Conservation (phyloP, 2,888 invertebrate species). For the Mongoloraphidia duomilia region DNA sequence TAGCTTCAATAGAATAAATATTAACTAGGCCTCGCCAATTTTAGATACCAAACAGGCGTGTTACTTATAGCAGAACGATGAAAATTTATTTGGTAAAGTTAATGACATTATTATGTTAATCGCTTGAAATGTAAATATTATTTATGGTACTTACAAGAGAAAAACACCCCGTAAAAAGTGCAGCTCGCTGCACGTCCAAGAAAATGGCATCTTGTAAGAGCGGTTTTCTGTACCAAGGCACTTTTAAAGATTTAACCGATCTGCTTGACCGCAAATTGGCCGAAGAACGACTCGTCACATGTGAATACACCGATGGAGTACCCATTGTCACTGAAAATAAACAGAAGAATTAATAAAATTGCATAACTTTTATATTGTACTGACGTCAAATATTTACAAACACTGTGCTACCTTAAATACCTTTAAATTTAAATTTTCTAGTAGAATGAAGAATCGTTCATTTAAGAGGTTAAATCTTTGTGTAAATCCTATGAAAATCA, state of each 20-base stretch:
- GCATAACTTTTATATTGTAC: too few species aligned
- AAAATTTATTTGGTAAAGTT: too few species aligned
- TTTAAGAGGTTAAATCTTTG: too few species aligned
- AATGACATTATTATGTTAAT: too few species aligned
- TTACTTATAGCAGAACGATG: too few species aligned
- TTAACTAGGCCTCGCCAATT: neutral
- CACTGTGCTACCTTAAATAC: too few species aligned
- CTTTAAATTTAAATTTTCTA: too few species aligned
- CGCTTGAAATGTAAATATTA: too few species aligned
- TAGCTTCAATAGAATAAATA: neutral
- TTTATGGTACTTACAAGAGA: conserved; percentile 50
- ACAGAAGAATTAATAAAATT: too few species aligned
- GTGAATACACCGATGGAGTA: conserved; percentile 79
- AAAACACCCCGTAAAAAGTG: conserved; percentile 61
- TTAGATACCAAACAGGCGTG: neutral
- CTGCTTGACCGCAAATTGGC: conserved; percentile 70
- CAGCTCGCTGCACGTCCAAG: conserved; percentile 72
- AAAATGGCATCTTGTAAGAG: conserved; percentile 66
- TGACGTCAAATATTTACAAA: too few species aligned
- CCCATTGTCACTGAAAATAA: conserved; percentile 52
- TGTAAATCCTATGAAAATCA: too few species aligned
- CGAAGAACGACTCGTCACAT: conserved; percentile 64
- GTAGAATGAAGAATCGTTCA: too few species aligned
- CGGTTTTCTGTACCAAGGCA: conserved; percentile 80
- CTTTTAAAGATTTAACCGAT: conserved; percentile 60